Evolutionary conservation across 2,888 invertebrate species (phyloP).

Genomic region (Pristionchus exspectatus): DNA sequence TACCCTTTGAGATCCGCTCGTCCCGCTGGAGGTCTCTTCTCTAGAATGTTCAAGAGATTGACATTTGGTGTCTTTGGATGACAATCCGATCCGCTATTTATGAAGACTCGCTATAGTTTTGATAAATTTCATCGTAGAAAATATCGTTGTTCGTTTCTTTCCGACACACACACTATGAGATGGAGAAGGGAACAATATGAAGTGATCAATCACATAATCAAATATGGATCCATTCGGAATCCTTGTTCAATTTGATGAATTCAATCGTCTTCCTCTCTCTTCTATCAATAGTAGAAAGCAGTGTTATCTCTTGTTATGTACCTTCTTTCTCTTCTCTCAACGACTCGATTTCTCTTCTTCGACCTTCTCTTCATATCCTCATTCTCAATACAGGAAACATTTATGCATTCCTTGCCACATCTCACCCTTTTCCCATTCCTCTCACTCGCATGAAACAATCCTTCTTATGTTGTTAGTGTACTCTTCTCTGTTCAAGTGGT

Average conservation of each 20-base stretch:
- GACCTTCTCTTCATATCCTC: not conserved
- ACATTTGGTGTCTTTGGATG: not conserved
- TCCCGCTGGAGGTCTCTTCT: conserved; percentile 10
- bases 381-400: conserved; percentile 21
- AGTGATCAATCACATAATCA: too few species aligned
- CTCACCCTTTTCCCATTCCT: not conserved
- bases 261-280: too few species aligned
- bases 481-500: not conserved
- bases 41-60: conserved; percentile 8
- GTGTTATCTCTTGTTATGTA: too few species aligned
- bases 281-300: too few species aligned
- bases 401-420: not conserved
- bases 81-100: not conserved
- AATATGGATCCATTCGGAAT: too few species aligned
- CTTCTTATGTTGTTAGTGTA: not conserved
- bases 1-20: not conserved
- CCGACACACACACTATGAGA: too few species aligned
- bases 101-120: conserved; percentile 12
- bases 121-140: conserved; percentile 33
- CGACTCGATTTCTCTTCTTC: not conserved
- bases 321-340: not conserved
- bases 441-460: not conserved
- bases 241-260: too few species aligned
- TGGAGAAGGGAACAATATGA: too few species aligned
- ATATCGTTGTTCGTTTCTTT: not conserved